Base-by-base conservation (phyloP, 2,797 vertebrate species). In the Sphenopsis melanotis region DNA sequence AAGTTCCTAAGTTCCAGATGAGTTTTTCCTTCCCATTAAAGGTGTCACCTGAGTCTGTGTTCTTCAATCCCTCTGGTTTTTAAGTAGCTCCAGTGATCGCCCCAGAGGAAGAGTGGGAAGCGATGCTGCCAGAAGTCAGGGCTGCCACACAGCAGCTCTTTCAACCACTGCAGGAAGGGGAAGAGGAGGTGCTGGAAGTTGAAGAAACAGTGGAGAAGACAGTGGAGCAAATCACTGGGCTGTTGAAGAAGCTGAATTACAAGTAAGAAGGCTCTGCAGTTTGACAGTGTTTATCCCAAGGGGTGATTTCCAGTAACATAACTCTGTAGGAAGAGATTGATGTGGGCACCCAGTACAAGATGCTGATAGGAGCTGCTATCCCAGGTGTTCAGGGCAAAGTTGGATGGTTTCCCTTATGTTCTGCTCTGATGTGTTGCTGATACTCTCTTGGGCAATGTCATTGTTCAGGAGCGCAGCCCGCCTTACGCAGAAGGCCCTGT, bases 71-170 rank as follows among this genome's bases (percentile, higher is more conserved):
- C 10, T 63, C 15, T 71, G 2, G 4, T 65, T 77, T 39, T 90
- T 56, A 32, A 89, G 63, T 96, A 99, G 98, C 98, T 59, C 81
- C 97, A 11, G 97, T 96, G 21, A 97, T 99, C 29, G 92, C 98
- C 46, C 98, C 98, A 9, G 98, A 98, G 17, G 99, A 99, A 95
- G 98, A 99, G 84, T 99, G 99, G 99, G 98, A 98, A 44, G 99
- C 99, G 1, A 99, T 99, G 99, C 98, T 99, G 90, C 99, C 99
- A 10, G 99, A 99, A 96, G 78, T 99, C 83, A 98, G 93, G 46
- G 89, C 97, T 84, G 98, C 99, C 9, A 97, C 98, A 90, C 94
- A 86, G 64, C 94, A 97, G 39, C 97, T 98, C 55, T 97, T 99
- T 75, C 94, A 98, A 79, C 97, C 84, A 24, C 77, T 75, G 29